phyloP scores from a whole-genome alignment of 2,113 vertebrate species.

The Podocnemis expansa region DNA sequence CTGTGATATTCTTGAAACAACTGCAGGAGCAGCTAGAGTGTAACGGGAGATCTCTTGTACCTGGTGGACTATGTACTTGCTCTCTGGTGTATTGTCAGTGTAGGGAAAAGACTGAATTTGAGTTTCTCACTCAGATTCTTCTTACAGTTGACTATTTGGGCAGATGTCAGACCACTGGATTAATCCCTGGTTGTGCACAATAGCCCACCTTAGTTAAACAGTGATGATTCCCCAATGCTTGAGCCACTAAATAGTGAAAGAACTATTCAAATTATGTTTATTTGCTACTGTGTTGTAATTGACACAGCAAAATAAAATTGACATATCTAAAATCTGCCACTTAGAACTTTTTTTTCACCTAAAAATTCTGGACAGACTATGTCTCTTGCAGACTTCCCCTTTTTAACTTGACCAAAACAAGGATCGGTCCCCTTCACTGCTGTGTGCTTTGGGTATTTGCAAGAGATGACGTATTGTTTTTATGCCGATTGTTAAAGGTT shows the following conservation, averaged over 20 bases:
- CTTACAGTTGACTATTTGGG: not conserved
- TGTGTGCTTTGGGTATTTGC: slow-evolving; percentile 8
- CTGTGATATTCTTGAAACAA: not conserved
- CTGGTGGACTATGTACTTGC: fast-evolving
- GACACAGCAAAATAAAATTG: not conserved
- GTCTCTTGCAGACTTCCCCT: slow-evolving; percentile 31
- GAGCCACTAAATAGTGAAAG: not conserved
- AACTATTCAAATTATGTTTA: not conserved
- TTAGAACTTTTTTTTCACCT: not conserved
- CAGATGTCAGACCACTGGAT: not conserved
- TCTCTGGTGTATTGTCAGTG: not conserved
- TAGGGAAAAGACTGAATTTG: not conserved
- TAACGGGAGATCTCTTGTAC: not conserved
- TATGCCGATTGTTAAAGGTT: not conserved
- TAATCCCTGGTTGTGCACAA: not conserved
- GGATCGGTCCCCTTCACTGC: not conserved
- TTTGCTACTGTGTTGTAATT: not conserved
- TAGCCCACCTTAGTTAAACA: not conserved
- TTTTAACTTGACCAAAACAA: slow-evolving; percentile 5
- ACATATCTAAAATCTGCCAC: not conserved
- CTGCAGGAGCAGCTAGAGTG: not conserved
- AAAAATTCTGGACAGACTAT: slow-evolving; percentile 5
- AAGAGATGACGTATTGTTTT: not conserved
- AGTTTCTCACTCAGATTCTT: not conserved
- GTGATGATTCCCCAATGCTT: not conserved